Evolutionary conservation across 1,140 invertebrate genomes (phyloP).

Genomic region (Heliothis virescens): DNA sequence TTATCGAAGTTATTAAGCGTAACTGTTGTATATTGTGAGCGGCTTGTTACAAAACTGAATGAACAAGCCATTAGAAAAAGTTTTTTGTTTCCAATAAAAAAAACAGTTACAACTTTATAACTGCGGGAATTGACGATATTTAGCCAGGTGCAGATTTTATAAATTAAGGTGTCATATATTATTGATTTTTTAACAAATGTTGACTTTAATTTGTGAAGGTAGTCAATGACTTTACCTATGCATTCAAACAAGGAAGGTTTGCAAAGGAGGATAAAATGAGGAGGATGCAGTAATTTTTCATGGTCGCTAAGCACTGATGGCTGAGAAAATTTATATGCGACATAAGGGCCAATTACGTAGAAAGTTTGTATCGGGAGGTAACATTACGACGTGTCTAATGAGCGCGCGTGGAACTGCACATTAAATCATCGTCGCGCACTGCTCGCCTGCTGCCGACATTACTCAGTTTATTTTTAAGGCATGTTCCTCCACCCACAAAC

Average conservation of each 20-base stretch:
- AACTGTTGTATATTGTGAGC: slow-evolving; percentile 27
- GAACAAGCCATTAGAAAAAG: slow-evolving; percentile 3
- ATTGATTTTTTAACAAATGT: slow-evolving; percentile 1
- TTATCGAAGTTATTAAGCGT: slow-evolving; percentile 36
- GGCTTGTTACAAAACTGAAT: slow-evolving; percentile 17
- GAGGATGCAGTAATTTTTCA: slow-evolving; percentile 8
- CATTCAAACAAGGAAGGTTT: neutral
- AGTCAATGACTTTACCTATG: too few relatives aligned
- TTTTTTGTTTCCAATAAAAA: slow-evolving; percentile 37
- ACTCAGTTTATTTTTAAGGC: slow-evolving; percentile 71
- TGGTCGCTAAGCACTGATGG: slow-evolving; percentile 18
- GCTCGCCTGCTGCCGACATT: slow-evolving; percentile 16
- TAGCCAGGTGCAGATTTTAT: slow-evolving; percentile 22
- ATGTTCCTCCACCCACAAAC: slow-evolving; percentile 62
- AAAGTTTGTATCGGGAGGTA: slow-evolving; percentile 45
- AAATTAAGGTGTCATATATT: slow-evolving; percentile 14
- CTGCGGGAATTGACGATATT: slow-evolving; percentile 27
- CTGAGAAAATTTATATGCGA: slow-evolving; percentile 32
- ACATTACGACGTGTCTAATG: slow-evolving; percentile 47
- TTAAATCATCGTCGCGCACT: slow-evolving; percentile 43
- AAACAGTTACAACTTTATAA: slow-evolving; percentile 29
- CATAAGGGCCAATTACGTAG: slow-evolving; percentile 46
- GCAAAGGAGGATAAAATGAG: neutral
- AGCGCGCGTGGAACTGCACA: slow-evolving; percentile 43
- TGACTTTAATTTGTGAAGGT: neutral